phyloP scores from a whole-genome alignment of 1,140 invertebrate species.

The Druon quercuslanigerum region DNA sequence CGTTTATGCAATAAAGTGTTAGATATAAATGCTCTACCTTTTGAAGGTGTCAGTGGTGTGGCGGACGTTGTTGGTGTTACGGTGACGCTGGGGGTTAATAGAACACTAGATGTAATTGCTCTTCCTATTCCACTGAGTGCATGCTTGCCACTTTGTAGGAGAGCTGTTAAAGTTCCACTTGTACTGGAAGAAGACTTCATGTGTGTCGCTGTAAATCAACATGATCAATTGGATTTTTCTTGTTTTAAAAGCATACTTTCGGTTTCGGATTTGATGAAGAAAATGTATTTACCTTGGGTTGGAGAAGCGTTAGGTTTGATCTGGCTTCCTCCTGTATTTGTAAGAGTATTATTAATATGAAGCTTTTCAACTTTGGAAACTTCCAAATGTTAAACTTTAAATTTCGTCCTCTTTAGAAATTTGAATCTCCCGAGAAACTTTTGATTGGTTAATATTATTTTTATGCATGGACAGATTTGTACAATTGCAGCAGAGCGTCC shows the following conservation, averaged over 20 bases:
- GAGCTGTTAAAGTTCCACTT: slow-evolving; percentile 50
- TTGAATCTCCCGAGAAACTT: no score
- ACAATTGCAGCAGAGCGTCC: no score
- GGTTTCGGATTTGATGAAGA: background rate
- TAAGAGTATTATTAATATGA: background rate
- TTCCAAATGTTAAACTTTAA: no score
- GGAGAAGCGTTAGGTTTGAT: slow-evolving; percentile 50
- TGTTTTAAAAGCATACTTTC: slow-evolving; percentile 8
- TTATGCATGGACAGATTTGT: no score
- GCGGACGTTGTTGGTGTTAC: slow-evolving; percentile 49
- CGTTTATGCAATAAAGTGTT: slow-evolving; percentile 43
- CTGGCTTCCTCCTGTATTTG: slow-evolving; percentile 51
- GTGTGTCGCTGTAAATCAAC: slow-evolving; percentile 43
- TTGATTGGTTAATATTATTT: no score
- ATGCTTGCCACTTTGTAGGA: slow-evolving; percentile 61
- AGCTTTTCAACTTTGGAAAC: no score
- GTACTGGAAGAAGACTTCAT: slow-evolving; percentile 46
- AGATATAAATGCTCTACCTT: slow-evolving; percentile 70
- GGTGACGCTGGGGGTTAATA: slow-evolving; percentile 54
- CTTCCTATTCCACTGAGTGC: slow-evolving; percentile 47
- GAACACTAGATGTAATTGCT: slow-evolving; percentile 55
- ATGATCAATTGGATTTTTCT: background rate
- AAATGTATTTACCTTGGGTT: slow-evolving; percentile 45
- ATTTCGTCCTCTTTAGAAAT: no score
- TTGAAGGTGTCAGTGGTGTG: slow-evolving; percentile 47